These are phyloP conservation scores for Alsophila aescularia DNA, from an alignment of 2,888 invertebrate species.

Conservation along the genomic window DNA sequence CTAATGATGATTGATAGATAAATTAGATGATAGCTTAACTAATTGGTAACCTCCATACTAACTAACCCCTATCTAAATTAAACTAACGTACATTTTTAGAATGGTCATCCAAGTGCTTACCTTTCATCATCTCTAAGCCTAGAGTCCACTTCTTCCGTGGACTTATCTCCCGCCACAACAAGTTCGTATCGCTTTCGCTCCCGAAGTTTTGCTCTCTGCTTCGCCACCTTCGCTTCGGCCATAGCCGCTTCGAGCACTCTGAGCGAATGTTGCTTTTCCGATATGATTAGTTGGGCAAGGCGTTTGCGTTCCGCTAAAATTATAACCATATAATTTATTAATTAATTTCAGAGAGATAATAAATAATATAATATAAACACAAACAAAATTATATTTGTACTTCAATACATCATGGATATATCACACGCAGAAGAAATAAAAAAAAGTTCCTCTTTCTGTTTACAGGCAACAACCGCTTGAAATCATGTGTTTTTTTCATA, in stretches of 20 bases:
- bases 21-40: too few species aligned
- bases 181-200: conserved; percentile 56
- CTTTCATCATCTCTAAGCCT: conserved; percentile 68
- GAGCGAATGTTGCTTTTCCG: conserved; percentile 76
- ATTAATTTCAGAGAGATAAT: not conserved
- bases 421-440: too few species aligned
- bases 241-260: conserved; percentile 75
- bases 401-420: too few species aligned
- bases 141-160: conserved; percentile 69
- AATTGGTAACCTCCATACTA: too few species aligned
- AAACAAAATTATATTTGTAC: too few species aligned
- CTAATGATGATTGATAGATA: too few species aligned
- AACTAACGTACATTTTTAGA: too few species aligned
- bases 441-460: too few species aligned
- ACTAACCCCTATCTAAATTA: too few species aligned
- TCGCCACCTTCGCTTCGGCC: conserved; percentile 74
- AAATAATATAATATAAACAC: too few species aligned
- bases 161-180: conserved; percentile 59
- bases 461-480: too few species aligned
- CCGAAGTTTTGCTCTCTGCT: conserved; percentile 58
- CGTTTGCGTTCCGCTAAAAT: conserved; percentile 74
- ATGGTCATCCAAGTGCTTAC: conserved; percentile 39
- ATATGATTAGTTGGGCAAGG: conserved; percentile 75
- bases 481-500: too few species aligned
- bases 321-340: not conserved